These are phyloP conservation scores for Cordilura impudica DNA, from an alignment of 2,888 invertebrate genomes.

Conservation along the genomic window DNA sequence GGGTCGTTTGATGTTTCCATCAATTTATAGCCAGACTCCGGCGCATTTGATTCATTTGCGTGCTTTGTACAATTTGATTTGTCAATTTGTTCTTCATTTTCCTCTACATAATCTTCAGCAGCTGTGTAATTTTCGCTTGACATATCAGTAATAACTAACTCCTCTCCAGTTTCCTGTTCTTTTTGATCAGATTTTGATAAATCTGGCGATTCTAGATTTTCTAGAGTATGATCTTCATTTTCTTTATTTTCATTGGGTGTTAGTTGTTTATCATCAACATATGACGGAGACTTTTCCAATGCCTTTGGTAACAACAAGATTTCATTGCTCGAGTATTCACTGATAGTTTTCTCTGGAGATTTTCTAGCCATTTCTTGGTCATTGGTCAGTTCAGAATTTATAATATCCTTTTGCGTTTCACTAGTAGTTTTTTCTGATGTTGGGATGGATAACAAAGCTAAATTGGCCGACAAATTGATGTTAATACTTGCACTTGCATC, in stretches of 20 bases:
- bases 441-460: neutral
- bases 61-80: too few species aligned
- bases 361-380: neutral
- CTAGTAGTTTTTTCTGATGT: neutral
- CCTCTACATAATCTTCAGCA: neutral
- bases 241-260: constrained; percentile 39
- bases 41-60: too few species aligned
- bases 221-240: neutral
- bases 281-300: neutral
- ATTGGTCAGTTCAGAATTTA: neutral
- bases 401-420: neutral
- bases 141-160: neutral
- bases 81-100: neutral
- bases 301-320: neutral
- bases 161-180: neutral
- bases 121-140: neutral
- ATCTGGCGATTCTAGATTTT: constrained; percentile 17
- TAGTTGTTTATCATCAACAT: constrained; percentile 16
- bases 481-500: neutral
- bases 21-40: too few species aligned
- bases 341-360: neutral
- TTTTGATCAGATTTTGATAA: neutral
- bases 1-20: neutral
- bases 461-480: neutral
- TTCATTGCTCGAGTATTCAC: neutral